Percentiles rank a stretch among this genome's conserved stretches.
Conservation (phyloP, 2,113 vertebrate genomes). For the Okapia johnstoni region DNA sequence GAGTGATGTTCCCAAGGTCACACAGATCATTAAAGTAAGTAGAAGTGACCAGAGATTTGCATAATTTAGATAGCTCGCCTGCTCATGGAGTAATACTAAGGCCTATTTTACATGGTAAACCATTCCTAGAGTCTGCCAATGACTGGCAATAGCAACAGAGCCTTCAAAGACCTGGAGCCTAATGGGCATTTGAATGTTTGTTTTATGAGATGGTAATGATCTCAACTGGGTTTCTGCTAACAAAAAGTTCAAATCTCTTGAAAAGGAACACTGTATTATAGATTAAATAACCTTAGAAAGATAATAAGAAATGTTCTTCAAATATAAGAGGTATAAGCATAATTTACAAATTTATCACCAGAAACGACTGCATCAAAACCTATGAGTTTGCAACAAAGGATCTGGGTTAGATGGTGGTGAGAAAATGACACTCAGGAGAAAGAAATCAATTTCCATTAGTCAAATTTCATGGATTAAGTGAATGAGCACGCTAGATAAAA, state of each 20-base stretch:
- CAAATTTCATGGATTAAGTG: constrained; percentile 59
- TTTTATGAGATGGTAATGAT: not conserved
- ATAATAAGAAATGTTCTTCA: constrained; percentile 34
- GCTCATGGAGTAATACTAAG: not conserved
- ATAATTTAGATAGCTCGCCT: not conserved
- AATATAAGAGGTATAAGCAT: not conserved
- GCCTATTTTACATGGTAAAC: not conserved
- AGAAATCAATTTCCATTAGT: constrained; percentile 67
- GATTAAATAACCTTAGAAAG: constrained; percentile 7
- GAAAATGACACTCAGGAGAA: constrained; percentile 47
- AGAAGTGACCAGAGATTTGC: not conserved
- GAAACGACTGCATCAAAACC: constrained; percentile 15
- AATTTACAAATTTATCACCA: constrained; percentile 39
- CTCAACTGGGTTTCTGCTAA: not conserved
- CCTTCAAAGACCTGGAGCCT: not conserved
- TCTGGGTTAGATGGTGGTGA: constrained; percentile 4
- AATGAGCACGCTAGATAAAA: constrained; percentile 51
- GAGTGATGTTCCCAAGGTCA: not conserved
- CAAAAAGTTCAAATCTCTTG: not conserved
- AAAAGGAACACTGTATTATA: not conserved
- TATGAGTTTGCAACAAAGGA: constrained; percentile 10
- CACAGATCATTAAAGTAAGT: not conserved
- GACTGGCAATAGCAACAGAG: not conserved
- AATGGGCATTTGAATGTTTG: not conserved
- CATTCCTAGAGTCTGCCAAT: not conserved